Percentiles rank a stretch among this genome's conserved stretches.
Evolutionary conservation across 1,140 invertebrate species (phyloP).

Genomic region (Macrobrachium nipponense): DNA sequence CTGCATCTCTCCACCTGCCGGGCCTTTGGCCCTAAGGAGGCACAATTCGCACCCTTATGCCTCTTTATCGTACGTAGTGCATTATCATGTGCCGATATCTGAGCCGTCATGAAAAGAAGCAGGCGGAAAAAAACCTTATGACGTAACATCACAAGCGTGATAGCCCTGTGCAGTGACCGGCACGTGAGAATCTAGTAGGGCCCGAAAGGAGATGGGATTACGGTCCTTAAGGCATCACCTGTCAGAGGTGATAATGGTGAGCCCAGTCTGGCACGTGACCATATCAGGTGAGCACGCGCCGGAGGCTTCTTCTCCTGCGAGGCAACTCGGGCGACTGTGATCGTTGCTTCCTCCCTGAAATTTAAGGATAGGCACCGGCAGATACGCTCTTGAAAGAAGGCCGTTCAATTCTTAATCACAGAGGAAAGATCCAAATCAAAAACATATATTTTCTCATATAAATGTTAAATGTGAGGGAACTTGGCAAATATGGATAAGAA

Average conservation of each 20-base stretch:
- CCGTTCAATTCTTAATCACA: too few relatives aligned
- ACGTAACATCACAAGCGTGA: too few relatives aligned
- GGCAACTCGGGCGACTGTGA: neutral
- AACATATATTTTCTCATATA: neutral
- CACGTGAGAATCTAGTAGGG: too few relatives aligned
- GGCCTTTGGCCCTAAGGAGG: neutral
- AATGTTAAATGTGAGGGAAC: too few relatives aligned
- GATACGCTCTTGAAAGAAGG: too few relatives aligned
- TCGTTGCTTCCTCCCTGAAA: neutral
- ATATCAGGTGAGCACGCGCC: conserved; percentile 49
- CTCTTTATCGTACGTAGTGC: neutral
- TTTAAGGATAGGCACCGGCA: neutral
- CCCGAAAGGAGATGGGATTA: neutral
- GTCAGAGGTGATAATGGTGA: neutral
- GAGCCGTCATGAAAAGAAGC: too few relatives aligned
- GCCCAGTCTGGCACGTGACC: conserved; percentile 37
- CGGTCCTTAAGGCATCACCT: neutral
- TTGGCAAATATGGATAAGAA: neutral
- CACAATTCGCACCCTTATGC: neutral
- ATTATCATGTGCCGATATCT: too few relatives aligned
- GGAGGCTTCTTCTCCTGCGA: neutral
- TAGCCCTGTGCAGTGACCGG: too few relatives aligned
- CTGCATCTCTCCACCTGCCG: neutral
- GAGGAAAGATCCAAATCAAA: neutral
- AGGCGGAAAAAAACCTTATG: too few relatives aligned